Conservation (phyloP, 2,797 vertebrate species). For the Phalloptychus januarius region DNA sequence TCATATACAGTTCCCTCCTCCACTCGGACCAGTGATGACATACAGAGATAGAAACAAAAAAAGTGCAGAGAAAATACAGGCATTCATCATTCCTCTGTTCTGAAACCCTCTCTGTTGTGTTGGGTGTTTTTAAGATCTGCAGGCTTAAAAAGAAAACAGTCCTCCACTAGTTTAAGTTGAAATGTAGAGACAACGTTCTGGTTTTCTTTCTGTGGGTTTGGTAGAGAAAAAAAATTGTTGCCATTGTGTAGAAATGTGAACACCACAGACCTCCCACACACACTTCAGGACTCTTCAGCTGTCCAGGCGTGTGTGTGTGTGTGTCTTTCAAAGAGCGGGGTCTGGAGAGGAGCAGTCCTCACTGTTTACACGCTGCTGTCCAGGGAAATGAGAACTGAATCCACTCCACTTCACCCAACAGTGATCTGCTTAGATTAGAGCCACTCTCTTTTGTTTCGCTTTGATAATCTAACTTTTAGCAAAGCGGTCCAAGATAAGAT, state of each 20-base stretch:
- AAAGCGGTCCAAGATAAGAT: neutral
- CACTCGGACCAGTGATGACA: slow-evolving; percentile 36
- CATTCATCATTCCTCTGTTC: slow-evolving; percentile 31
- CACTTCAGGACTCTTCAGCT: slow-evolving; percentile 15
- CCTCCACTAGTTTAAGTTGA: slow-evolving; percentile 41
- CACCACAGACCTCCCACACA: slow-evolving; percentile 17
- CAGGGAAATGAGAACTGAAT: slow-evolving; percentile 22
- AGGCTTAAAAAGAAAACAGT: slow-evolving; percentile 44
- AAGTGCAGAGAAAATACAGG: slow-evolving; percentile 19
- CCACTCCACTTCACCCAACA: slow-evolving; percentile 14
- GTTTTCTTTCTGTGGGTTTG: slow-evolving; percentile 41
- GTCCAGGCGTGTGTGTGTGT: slow-evolving; percentile 1
- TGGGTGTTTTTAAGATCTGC: slow-evolving; percentile 43
- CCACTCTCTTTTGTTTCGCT: neutral
- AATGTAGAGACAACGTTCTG: slow-evolving; percentile 4
- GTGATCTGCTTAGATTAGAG: slow-evolving; percentile 15
- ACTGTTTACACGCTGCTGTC: slow-evolving; percentile 33
- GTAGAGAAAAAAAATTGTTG: slow-evolving; percentile 34
- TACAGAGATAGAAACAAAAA: slow-evolving; percentile 40
- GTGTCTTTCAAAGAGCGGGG: slow-evolving; percentile 20
- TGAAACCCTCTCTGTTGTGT: slow-evolving; percentile 19
- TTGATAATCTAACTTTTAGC: neutral
- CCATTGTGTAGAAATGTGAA: slow-evolving; percentile 1
- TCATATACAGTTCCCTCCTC: slow-evolving; percentile 29
- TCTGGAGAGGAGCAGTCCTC: slow-evolving; percentile 26